These are phyloP conservation scores for Nomada fabriciana DNA, from an alignment of 2,888 invertebrate genomes.

Conservation along the genomic window DNA sequence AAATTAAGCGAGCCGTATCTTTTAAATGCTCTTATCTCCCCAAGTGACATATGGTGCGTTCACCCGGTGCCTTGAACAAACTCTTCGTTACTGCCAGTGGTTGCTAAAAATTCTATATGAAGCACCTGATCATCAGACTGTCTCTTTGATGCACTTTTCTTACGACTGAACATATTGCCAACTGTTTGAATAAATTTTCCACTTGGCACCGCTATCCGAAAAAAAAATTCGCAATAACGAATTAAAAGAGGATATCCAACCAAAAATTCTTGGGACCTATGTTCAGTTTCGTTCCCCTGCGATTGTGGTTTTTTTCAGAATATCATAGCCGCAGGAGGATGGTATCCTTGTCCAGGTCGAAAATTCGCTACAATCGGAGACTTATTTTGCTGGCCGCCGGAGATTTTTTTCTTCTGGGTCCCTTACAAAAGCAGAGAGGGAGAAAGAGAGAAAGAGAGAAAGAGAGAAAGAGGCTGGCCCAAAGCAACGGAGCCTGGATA, in stretches of 20 bases:
- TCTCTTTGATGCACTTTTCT: background rate
- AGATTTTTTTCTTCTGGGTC: slow-evolving; percentile 41
- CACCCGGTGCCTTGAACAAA: slow-evolving; percentile 47
- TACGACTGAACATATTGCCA: background rate
- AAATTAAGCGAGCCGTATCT: slow-evolving; percentile 13
- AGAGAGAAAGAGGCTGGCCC: slow-evolving; percentile 48
- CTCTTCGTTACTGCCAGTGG: slow-evolving; percentile 34
- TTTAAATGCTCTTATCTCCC: slow-evolving; percentile 36
- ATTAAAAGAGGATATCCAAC: background rate
- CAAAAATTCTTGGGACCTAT: background rate
- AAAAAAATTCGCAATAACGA: background rate
- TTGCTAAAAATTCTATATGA: slow-evolving; percentile 20
- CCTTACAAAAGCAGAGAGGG: slow-evolving; percentile 38
- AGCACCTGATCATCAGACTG: background rate
- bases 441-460: slow-evolving; percentile 1
- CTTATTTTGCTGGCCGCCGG: slow-evolving; percentile 38
- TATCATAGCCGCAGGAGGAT: background rate
- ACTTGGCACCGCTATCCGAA: background rate
- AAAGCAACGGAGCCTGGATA: slow-evolving; percentile 79
- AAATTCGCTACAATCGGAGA: slow-evolving; percentile 57
- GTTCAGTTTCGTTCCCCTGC: background rate
- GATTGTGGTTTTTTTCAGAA: background rate
- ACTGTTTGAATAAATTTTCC: background rate
- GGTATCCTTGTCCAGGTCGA: slow-evolving; percentile 23
- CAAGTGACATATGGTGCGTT: slow-evolving; percentile 34